Evolutionary conservation across 1,140 invertebrate species (phyloP).

Genomic region (Lordiphosa clarofinis): DNA sequence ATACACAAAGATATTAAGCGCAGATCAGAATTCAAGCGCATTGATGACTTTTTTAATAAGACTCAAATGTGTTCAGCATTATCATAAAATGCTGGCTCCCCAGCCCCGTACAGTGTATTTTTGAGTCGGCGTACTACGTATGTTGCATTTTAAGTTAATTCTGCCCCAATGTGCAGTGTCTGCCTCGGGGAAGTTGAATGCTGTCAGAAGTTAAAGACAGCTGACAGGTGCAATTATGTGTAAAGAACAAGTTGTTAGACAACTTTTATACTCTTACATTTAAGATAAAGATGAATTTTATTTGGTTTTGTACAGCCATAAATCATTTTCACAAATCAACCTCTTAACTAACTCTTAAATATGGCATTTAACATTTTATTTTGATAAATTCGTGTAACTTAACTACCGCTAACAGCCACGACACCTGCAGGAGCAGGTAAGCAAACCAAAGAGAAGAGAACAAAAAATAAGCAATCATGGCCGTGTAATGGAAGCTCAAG

Average conservation of each 20-base stretch:
- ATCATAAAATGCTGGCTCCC: too few relatives aligned
- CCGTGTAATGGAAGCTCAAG: constrained; percentile 71
- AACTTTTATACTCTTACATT: not conserved
- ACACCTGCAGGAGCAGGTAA: constrained; percentile 41
- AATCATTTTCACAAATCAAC: too few relatives aligned
- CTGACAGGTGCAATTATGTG: constrained; percentile 11
- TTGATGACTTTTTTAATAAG: too few relatives aligned
- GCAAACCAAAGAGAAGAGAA: not conserved
- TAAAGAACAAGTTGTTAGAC: constrained; percentile 3
- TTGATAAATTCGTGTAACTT: constrained; percentile 60
- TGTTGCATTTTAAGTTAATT: too few relatives aligned
- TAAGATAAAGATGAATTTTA: too few relatives aligned
- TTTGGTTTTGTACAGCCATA: too few relatives aligned
- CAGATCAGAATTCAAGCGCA: too few relatives aligned
- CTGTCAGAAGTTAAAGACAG: constrained; percentile 8
- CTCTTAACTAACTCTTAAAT: too few relatives aligned
- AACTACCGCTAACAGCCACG: constrained; percentile 54
- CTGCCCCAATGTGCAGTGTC: not conserved
- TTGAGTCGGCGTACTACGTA: too few relatives aligned
- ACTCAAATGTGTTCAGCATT: too few relatives aligned
- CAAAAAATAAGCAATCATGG: constrained; percentile 70
- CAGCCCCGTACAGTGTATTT: too few relatives aligned
- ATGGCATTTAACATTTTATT: constrained; percentile 46
- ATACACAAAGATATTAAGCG: too few relatives aligned
- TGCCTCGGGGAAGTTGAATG: not conserved